Conservation (phyloP, 2,888 invertebrate genomes). For the Lacanobia oleracea region DNA sequence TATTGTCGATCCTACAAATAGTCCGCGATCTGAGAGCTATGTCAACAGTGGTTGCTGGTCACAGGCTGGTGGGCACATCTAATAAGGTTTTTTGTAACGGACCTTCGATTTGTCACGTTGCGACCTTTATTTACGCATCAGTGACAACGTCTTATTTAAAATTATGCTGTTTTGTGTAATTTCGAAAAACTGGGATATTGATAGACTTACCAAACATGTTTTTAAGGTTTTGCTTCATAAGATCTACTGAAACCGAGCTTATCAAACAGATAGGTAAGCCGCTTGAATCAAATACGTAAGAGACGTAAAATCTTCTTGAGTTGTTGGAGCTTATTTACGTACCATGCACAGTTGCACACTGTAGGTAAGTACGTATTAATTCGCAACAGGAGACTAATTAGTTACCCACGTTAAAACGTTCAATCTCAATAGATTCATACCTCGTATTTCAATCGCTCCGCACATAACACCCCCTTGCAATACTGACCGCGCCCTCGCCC, state of each 20-base stretch:
- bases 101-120: conserved; percentile 55
- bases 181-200: conserved; percentile 3
- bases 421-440: neutral
- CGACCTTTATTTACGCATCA: conserved; percentile 38
- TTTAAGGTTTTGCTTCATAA: too few species aligned
- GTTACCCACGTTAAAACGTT: neutral
- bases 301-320: neutral
- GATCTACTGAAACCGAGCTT: too few species aligned
- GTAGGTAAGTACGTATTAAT: neutral
- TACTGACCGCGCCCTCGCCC: conserved; percentile 9
- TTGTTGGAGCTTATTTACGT: neutral
- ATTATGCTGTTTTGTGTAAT: neutral
- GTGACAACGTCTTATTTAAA: neutral
- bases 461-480: neutral
- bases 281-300: neutral
- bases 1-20: neutral
- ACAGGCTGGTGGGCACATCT: conserved; percentile 33
- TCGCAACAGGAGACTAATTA: neutral
- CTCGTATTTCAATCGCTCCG: conserved; percentile 4
- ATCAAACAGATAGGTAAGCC: too few species aligned
- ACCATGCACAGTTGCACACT: too few species aligned
- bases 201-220: too few species aligned
- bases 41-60: conserved; percentile 22
- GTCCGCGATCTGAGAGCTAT: neutral
- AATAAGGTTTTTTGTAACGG: conserved; percentile 35